These are phyloP conservation scores for Morpho helenor DNA, from an alignment of 2,888 invertebrate species.

Conservation along the genomic window DNA sequence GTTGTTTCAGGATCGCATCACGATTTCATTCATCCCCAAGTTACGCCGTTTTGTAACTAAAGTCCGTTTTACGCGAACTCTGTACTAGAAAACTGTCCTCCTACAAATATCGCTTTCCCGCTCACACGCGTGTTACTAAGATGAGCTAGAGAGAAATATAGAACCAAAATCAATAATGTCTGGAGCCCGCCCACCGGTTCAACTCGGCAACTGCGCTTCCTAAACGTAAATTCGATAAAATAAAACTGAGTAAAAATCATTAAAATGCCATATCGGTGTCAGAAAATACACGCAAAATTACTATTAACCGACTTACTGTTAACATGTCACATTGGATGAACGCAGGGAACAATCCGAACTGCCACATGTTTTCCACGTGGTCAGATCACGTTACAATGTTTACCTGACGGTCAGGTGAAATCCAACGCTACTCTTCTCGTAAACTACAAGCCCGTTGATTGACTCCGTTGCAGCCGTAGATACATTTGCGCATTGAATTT, in stretches of 20 bases:
- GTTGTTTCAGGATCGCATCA: constrained; percentile 76
- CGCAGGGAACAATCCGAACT: not conserved
- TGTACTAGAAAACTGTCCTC: constrained; percentile 64
- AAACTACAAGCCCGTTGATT: constrained; percentile 28
- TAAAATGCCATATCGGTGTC: constrained; percentile 57
- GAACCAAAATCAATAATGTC: constrained; percentile 76
- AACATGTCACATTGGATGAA: not conserved
- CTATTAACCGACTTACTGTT: not conserved
- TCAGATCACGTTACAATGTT: constrained; percentile 73
- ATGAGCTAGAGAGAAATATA: constrained; percentile 52
- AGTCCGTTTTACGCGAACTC: constrained; percentile 65
- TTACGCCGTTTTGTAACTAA: constrained; percentile 56
- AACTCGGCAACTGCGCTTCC: constrained; percentile 75
- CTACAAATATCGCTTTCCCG: constrained; percentile 49
- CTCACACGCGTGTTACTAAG: constrained; percentile 44
- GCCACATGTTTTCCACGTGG: constrained; percentile 72
- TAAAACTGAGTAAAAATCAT: constrained; percentile 74
- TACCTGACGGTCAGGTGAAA: constrained; percentile 75
- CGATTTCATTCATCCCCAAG: constrained; percentile 75
- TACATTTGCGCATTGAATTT: constrained; percentile 3
- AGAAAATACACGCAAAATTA: constrained; percentile 30
- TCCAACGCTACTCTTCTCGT: constrained; percentile 40
- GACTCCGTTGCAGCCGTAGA: constrained; percentile 25
- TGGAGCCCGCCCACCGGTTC: constrained; percentile 73
- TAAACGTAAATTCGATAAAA: constrained; percentile 74